A percentile compares a stretch with the other conserved stretches of the same genome.
Conservation (phyloP, 2,797 vertebrate species). For the Sebastes hubbsi region DNA sequence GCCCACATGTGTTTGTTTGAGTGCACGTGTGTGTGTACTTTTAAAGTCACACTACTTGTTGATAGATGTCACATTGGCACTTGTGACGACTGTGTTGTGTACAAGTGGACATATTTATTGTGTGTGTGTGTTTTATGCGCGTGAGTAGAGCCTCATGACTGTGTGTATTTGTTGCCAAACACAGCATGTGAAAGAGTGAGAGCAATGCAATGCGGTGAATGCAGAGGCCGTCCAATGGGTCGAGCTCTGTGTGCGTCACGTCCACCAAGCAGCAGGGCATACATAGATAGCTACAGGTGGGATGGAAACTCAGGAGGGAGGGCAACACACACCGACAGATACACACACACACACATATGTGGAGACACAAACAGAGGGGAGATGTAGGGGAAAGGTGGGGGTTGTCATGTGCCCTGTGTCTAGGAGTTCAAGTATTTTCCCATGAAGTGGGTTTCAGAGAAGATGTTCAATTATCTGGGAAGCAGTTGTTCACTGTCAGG, state of each 20-base stretch:
- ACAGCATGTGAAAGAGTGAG: constrained; percentile 8
- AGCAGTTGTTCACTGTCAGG: not conserved
- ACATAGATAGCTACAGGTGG: constrained; percentile 45
- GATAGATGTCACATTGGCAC: not conserved
- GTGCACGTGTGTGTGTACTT: not conserved
- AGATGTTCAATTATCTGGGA: not conserved
- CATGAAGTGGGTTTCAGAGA: constrained; percentile 10
- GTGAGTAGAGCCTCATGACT: constrained; percentile 10
- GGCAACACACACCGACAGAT: not conserved
- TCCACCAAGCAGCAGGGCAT: constrained; percentile 29
- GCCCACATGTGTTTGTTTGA: not conserved
- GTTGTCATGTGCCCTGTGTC: constrained; percentile 29
- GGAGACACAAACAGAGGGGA: not conserved
- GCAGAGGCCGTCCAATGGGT: constrained; percentile 16
- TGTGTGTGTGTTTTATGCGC: not conserved
- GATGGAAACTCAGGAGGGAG: constrained; percentile 68
- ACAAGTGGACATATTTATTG: not conserved
- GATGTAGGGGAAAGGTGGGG: not conserved
- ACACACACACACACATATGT: not conserved
- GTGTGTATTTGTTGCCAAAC: constrained; percentile 69
- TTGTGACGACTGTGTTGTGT: not conserved
- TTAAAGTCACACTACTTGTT: not conserved
- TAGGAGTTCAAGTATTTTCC: constrained; percentile 5
- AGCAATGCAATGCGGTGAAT: constrained; percentile 26
- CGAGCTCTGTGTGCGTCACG: constrained; percentile 51